Percentiles rank a stretch among this genome's conserved stretches.
phyloP scores from a whole-genome alignment of 2,888 invertebrate genomes.

The Pimpla rufipes region DNA sequence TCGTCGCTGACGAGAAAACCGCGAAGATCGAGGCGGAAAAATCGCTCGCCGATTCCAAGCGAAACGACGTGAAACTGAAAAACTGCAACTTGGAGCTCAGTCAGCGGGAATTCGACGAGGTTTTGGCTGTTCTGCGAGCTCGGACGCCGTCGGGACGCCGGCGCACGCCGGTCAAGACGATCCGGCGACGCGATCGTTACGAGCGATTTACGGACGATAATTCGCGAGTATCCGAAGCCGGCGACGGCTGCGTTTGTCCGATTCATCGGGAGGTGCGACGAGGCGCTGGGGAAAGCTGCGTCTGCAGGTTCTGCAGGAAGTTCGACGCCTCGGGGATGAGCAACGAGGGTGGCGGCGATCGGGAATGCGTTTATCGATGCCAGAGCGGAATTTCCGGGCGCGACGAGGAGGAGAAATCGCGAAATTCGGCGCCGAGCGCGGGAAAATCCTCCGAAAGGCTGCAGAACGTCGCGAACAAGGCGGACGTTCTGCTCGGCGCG shows the following conservation, averaged over 20 bases:
- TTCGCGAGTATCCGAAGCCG: slow-evolving; percentile 5
- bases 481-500: slow-evolving; percentile 87
- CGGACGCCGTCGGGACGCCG: slow-evolving; percentile 79
- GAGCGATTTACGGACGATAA: slow-evolving; percentile 63
- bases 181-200: slow-evolving; percentile 74
- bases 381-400: background rate
- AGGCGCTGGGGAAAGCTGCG: slow-evolving; percentile 31
- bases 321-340: background rate
- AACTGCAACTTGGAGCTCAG: slow-evolving; percentile 84
- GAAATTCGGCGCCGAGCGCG: background rate
- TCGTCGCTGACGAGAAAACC: slow-evolving; percentile 63
- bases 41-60: slow-evolving; percentile 65
- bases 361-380: slow-evolving; percentile 28
- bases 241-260: slow-evolving; percentile 52
- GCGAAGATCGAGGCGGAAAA: slow-evolving; percentile 37
- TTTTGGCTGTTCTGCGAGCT: slow-evolving; percentile 83
- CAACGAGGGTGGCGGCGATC: background rate
- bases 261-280: slow-evolving; percentile 59
- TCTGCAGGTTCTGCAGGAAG: slow-evolving; percentile 59
- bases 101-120: slow-evolving; percentile 84
- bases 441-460: slow-evolving; percentile 62
- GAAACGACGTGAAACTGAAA: slow-evolving; percentile 76
- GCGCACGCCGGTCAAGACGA: slow-evolving; percentile 72
- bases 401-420: background rate
- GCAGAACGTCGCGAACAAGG: slow-evolving; percentile 84